These are phyloP conservation scores for Chunga burmeisteri DNA, from an alignment of 2,113 vertebrate genomes.

Conservation along the genomic window DNA sequence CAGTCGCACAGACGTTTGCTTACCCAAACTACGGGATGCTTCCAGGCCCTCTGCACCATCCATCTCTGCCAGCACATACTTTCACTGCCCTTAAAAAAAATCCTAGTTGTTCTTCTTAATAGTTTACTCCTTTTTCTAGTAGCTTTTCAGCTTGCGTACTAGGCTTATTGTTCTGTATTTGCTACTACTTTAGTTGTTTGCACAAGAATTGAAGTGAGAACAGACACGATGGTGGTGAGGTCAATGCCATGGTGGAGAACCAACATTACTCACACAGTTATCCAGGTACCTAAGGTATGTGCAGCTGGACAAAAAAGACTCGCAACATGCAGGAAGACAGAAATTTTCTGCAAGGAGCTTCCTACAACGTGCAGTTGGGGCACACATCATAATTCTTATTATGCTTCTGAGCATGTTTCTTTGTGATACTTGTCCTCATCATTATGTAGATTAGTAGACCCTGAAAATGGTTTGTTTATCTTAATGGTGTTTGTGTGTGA, in stretches of 20 bases:
- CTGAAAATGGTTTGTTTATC: not conserved
- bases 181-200: fast-evolving
- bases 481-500: not conserved
- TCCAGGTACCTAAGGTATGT: not conserved
- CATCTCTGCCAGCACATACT: not conserved
- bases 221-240: fast-evolving
- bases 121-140: not conserved
- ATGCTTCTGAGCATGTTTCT: too few relatives aligned
- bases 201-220: not conserved
- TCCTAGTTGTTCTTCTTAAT: not conserved
- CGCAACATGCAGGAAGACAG: fast-evolving
- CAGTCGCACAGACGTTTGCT: fast-evolving
- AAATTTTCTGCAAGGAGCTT: not conserved
- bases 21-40: not conserved
- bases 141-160: too few relatives aligned
- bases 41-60: not conserved
- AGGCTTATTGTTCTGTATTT: not conserved
- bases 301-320: not conserved
- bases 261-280: fast-evolving
- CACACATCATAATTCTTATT: fast-evolving
- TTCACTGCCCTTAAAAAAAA: not conserved
- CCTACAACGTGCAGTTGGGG: not conserved
- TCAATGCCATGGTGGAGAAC: fast-evolving
- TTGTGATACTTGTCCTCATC: not conserved
- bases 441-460: fast-evolving